Evolutionary conservation across 1,140 invertebrate genomes (phyloP), one percentile per base, ranked within the genome.

Genomic region (Agrilus planipennis): DNA sequence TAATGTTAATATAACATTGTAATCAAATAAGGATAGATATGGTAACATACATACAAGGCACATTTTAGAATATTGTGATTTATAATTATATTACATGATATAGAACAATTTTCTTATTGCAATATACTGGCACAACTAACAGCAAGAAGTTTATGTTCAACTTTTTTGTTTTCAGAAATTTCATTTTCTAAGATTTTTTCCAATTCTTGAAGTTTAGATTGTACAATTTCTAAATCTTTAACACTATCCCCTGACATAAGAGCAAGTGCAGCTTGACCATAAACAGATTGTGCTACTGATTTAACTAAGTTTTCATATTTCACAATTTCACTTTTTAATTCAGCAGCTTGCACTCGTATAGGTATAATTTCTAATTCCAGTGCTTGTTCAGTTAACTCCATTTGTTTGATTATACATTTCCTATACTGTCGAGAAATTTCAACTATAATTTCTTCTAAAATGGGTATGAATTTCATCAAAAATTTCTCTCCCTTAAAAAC

Each of bases 361-460:
- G 56, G 35, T 2, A 51, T 52, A 6, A 60, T 31, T 21, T 58
- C 52, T n/a, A n/a, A 36, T 56, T 53, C 48, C 53, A 58, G 35
- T 49, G 40, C 35, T 48, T 42, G 12, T 34, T 49, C 19, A 11
- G 48, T 54, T 12, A 60, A 40, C 23, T 56, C 48, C 15, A 61
- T 61, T 51, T 61, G 58, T 36, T 52, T 54, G 17, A 31, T 25
- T 6, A 58, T 25, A 41, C 49, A 56, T 19, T 39, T 34, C 28
- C 52, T 38, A 43, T 61, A 61, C 35, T 57, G 49, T 36, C 51
- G 38, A 25, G 52, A 52, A 17, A 48, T 48, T 16, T 47, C 49
- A 10, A 43, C 34, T 12, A 61, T 41, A 18, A 50, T 48, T 2
- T 50, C 39, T 37, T 49, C 36, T 14, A 61, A 39, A 1, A 47